Evolutionary conservation across 2,888 invertebrate genomes (phyloP), one percentile per base, ranked within the genome.

Genomic region (Acutogordius australiensis): DNA sequence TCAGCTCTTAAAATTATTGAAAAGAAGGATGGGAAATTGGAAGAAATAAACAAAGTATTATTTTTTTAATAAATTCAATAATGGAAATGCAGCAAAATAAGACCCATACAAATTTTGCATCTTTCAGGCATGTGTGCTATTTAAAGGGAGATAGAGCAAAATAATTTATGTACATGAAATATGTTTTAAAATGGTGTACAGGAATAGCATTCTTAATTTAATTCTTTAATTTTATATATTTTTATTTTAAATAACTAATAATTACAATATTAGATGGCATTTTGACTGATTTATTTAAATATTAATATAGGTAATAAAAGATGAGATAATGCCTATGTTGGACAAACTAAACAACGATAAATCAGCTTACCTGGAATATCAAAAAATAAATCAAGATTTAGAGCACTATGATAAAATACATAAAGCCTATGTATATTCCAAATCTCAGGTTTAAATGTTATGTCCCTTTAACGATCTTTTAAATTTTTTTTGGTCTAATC

Each of bases 251-350:
- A 37, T 13, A 13, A 37, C 44, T 13, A 37, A 37, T 37, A 37
- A 37, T 13, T 37, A n/a, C n/a, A n/a, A n/a, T n/a, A n/a, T n/a
- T n/a, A n/a, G n/a, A n/a, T n/a, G n/a, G n/a, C n/a, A n/a, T n/a
- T n/a, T n/a, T n/a, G n/a, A n/a, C n/a, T n/a, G n/a, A n/a, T n/a
- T n/a, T n/a, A n/a, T n/a, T n/a, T n/a, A n/a, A n/a, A n/a, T n/a
- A n/a, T 61, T 59, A 27, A 65, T 65, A 44, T 62, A 75, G 74
- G 69, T 76, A 30, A 66, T 78, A 60, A 68, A 70, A 45, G 87
- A 91, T 69, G 87, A 88, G 68, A 81, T 97, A 60, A 79, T 80
- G n/a, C 94, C 94, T 0, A 84, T 81, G 66, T 72, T 94, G 60
- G 78, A 80, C 61, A 84, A 82, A 69, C 72, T 91, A 60, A 80